phyloP scores from a whole-genome alignment of 1,140 invertebrate genomes.

The Leptinotarsa lineolata region DNA sequence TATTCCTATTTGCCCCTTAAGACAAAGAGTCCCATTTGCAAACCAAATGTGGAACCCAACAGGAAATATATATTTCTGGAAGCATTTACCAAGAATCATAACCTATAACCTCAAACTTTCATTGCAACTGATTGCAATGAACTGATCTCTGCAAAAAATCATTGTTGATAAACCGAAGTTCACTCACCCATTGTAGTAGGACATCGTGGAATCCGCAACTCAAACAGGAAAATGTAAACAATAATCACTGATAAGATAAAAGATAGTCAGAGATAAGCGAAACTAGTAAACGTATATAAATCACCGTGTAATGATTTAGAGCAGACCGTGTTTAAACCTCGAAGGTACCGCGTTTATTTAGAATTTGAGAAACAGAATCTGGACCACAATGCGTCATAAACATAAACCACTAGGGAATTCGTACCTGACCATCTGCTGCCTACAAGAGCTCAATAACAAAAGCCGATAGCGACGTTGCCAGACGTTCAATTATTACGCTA shows the following conservation, averaged over 20 bases:
- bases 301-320: background rate
- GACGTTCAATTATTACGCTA: too few species aligned
- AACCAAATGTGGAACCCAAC: background rate
- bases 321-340: background rate
- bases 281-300: background rate
- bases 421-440: background rate
- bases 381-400: constrained; percentile 15
- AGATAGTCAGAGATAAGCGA: constrained; percentile 3
- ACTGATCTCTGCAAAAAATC: background rate
- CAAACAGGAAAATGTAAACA: background rate
- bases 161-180: constrained; percentile 3
- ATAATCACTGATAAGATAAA: constrained; percentile 16
- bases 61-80: too few species aligned
- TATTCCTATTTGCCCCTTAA: background rate
- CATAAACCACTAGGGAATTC: background rate
- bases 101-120: background rate
- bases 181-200: constrained; percentile 25
- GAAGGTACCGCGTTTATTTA: background rate
- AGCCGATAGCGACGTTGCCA: background rate
- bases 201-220: constrained; percentile 11
- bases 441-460: constrained; percentile 4
- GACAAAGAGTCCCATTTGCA: background rate
- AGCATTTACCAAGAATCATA: too few species aligned
- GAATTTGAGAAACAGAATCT: constrained; percentile 6
- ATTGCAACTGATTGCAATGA: background rate